Percentiles rank a stretch among this genome's conserved stretches.
Conservation (phyloP, 2,888 invertebrate genomes). For the Gortyna flavago region DNA sequence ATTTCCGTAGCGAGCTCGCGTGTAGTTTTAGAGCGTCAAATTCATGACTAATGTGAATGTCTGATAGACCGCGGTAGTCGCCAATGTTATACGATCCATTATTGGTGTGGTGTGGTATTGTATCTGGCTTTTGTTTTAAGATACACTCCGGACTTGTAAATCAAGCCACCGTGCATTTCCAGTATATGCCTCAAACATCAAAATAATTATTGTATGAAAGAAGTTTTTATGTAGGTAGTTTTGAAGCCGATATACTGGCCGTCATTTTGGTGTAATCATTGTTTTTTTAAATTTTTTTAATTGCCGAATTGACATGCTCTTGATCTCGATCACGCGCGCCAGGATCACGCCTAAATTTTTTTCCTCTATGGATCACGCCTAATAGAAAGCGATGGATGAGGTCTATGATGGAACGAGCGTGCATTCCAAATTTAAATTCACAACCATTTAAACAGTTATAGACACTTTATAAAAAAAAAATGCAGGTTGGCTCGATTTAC, state of each 20-base stretch:
- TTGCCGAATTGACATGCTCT: too few relatives aligned
- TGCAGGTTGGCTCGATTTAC: neutral
- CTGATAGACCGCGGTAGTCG: conserved; percentile 81
- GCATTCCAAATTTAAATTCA: neutral
- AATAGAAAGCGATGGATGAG: too few relatives aligned
- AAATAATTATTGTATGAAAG: neutral
- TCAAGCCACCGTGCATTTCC: neutral
- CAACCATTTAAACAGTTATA: neutral
- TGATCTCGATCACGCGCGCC: too few relatives aligned
- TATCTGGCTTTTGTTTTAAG: neutral
- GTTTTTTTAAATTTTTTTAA: neutral
- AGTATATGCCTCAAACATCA: neutral
- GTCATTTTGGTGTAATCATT: neutral
- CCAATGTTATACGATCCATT: conserved; percentile 62
- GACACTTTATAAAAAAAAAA: neutral
- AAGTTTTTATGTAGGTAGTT: neutral
- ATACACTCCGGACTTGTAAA: neutral
- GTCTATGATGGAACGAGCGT: too few relatives aligned
- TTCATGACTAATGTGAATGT: conserved; percentile 87
- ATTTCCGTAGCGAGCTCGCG: conserved; percentile 65
- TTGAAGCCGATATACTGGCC: neutral
- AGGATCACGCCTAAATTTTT: too few relatives aligned
- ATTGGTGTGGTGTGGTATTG: conserved; percentile 56
- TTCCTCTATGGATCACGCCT: too few relatives aligned
- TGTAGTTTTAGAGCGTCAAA: conserved; percentile 87